Evolutionary conservation across 2,888 invertebrate genomes (phyloP).

Genomic region (Melikaiella ostensackeni): DNA sequence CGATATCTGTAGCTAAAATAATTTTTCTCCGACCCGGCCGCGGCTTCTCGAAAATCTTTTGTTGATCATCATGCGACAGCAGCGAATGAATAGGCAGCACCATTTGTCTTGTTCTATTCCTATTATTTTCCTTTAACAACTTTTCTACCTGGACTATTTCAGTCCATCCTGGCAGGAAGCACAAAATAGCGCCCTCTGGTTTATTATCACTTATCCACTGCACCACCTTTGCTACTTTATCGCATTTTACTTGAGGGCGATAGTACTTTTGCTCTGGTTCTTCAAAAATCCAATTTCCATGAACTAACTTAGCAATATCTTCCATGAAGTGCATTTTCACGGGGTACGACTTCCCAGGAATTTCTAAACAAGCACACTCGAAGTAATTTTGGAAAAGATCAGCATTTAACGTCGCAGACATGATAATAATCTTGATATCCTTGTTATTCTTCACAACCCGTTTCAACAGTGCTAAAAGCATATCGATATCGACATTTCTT

Average conservation of each 20-base stretch:
- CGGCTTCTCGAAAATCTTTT: constrained; percentile 67
- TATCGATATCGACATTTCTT: constrained; percentile 84
- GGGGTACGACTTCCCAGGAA: constrained; percentile 82
- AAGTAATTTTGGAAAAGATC: constrained; percentile 81
- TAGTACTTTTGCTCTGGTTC: not conserved
- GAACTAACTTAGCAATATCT: constrained; percentile 71
- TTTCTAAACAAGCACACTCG: constrained; percentile 77
- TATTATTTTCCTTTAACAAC: constrained; percentile 73
- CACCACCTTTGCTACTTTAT: constrained; percentile 79
- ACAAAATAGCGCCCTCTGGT: constrained; percentile 84
- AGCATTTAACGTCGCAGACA: constrained; percentile 87
- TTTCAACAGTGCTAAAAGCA: constrained; percentile 81
- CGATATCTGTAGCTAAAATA: constrained; percentile 85
- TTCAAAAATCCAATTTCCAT: constrained; percentile 20
- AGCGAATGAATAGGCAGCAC: constrained; percentile 81
- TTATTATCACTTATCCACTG: constrained; percentile 80
- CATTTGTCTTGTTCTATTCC: constrained; percentile 58
- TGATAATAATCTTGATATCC: constrained; percentile 81
- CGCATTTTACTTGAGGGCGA: constrained; percentile 74
- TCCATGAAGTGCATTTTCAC: constrained; percentile 81
- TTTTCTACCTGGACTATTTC: constrained; percentile 81
- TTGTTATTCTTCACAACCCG: constrained; percentile 79
- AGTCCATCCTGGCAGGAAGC: constrained; percentile 87
- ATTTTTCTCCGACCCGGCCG: constrained; percentile 81
- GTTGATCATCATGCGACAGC: constrained; percentile 71